phyloP scores from a whole-genome alignment of 2,888 invertebrate genomes.

The Lacanobia wlatinum region DNA sequence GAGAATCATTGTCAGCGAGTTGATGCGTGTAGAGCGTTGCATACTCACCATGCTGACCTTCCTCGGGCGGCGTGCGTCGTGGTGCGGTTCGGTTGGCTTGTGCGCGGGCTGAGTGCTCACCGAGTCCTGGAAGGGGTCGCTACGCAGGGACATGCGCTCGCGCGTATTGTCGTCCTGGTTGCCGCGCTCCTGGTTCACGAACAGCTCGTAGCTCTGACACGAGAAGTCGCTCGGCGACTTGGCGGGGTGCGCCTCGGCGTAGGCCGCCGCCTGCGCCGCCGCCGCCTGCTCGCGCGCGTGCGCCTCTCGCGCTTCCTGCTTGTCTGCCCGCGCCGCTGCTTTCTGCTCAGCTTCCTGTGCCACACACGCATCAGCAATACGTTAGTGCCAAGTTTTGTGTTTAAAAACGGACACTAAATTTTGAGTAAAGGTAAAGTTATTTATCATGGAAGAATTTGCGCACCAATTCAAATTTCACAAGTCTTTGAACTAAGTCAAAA shows the following conservation, averaged over 20 bases:
- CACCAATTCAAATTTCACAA: background rate
- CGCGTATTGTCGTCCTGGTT: constrained; percentile 97
- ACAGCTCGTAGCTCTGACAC: constrained; percentile 97
- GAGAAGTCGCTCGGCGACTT: constrained; percentile 98
- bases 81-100: constrained; percentile 91
- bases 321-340: constrained; percentile 93
- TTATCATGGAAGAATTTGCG: background rate
- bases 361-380: background rate
- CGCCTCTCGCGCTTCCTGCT: constrained; percentile 91
- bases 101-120: constrained; percentile 95
- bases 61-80: constrained; percentile 91
- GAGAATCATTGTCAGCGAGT: constrained; percentile 84
- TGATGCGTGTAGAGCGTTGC: constrained; percentile 75
- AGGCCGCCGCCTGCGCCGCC: constrained; percentile 92
- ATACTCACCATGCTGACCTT: constrained; percentile 98
- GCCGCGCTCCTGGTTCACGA: constrained; percentile 96
- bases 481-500: background rate
- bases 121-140: constrained; percentile 96
- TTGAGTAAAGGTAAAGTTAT: background rate
- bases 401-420: background rate
- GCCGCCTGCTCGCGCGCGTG: constrained; percentile 92
- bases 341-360: constrained; percentile 96
- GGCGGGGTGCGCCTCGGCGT: constrained; percentile 92
- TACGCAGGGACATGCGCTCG: constrained; percentile 97
- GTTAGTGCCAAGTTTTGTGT: background rate